phyloP scores from a whole-genome alignment of 2,797 vertebrate genomes.

The Alexandromys oeconomus region DNA sequence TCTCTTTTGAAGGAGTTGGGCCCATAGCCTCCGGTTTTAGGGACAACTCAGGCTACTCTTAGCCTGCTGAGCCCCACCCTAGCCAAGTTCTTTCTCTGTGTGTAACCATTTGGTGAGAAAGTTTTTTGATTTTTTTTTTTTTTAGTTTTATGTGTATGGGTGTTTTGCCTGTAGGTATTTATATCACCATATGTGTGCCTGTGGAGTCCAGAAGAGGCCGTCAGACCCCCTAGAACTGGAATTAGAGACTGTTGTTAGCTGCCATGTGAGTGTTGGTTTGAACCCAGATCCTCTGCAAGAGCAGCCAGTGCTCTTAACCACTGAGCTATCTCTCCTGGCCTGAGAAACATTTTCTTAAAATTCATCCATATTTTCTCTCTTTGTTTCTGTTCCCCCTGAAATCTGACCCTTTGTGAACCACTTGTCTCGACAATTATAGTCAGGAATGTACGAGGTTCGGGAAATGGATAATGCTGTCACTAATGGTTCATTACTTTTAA shows the following conservation, averaged over 20 bases:
- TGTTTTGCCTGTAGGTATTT: background rate
- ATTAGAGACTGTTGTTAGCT: background rate
- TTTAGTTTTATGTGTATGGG: background rate
- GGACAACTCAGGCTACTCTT: background rate
- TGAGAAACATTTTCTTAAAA: background rate
- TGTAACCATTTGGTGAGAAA: background rate
- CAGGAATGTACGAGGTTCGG: conserved; percentile 32
- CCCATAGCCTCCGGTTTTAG: background rate
- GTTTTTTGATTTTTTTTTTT: too few species aligned
- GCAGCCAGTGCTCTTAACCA: background rate
- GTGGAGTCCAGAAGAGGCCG: background rate
- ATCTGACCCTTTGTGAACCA: background rate
- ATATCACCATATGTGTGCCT: background rate
- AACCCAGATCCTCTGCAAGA: background rate
- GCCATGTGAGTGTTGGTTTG: background rate
- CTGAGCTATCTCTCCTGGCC: background rate
- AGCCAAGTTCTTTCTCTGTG: background rate
- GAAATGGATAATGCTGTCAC: background rate
- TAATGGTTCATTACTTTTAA: conserved; percentile 17
- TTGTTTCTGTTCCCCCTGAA: conserved; percentile 50
- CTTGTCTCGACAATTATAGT: background rate
- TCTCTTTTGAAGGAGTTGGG: background rate
- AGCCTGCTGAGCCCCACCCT: background rate
- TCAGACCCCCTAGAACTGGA: background rate
- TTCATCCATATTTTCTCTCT: background rate